phyloP scores from a whole-genome alignment of 2,888 invertebrate genomes.

The Synanthedon myopaeformis region DNA sequence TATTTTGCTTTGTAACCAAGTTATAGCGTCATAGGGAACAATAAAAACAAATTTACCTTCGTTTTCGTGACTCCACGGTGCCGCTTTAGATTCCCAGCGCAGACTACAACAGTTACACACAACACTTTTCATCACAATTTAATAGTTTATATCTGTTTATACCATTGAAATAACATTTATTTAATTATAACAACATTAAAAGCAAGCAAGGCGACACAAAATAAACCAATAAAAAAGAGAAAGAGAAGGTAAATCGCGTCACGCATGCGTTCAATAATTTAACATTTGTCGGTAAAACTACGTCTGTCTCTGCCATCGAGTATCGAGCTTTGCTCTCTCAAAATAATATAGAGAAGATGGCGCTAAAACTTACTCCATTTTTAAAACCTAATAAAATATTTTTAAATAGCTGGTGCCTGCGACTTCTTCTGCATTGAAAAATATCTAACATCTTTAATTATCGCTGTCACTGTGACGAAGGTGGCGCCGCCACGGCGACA shows the following conservation, averaged over 20 bases:
- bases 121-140: slow-evolving; percentile 70
- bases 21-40: slow-evolving; percentile 45
- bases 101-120: slow-evolving; percentile 67
- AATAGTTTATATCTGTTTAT: slow-evolving; percentile 43
- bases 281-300: background rate
- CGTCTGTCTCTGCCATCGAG: no score
- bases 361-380: no score
- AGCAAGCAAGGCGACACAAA: slow-evolving; percentile 56
- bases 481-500: no score
- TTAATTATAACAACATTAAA: slow-evolving; percentile 55
- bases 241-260: slow-evolving; percentile 46
- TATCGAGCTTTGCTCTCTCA: no score
- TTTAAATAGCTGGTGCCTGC: no score
- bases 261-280: slow-evolving; percentile 53
- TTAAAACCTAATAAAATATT: no score
- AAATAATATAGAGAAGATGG: no score
- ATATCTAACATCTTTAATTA: no score
- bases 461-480: no score
- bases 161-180: slow-evolving; percentile 46
- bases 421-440: no score
- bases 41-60: slow-evolving; percentile 65
- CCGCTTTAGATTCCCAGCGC: slow-evolving; percentile 67
- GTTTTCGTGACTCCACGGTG: slow-evolving; percentile 73
- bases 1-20: slow-evolving; percentile 1
- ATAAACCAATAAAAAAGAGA: slow-evolving; percentile 64